Evolutionary conservation across 2,113 vertebrate genomes (phyloP).

Genomic region (Pitta sordida): DNA sequence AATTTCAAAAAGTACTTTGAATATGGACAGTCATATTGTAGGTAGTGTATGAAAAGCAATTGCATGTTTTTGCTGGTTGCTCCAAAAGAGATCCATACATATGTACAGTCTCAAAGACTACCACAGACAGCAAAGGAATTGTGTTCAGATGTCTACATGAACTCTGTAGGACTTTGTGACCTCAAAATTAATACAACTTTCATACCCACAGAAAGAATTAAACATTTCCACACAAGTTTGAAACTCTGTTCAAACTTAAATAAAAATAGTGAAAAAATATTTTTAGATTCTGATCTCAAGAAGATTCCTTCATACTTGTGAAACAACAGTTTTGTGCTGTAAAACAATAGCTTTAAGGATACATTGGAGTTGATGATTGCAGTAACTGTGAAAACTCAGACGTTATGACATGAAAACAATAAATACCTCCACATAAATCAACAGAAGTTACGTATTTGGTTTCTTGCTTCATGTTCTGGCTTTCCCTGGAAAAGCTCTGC

Average conservation of each 20-base stretch:
- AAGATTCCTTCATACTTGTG: not conserved
- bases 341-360: not conserved
- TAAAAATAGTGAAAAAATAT: not conserved
- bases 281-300: not conserved
- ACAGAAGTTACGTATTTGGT: not conserved
- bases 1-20: not conserved
- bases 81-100: not conserved
- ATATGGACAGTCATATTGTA: not conserved
- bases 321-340: not conserved
- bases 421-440: not conserved
- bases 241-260: not conserved
- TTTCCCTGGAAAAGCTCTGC: not conserved
- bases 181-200: not conserved
- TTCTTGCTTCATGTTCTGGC: not conserved
- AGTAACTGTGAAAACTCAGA: not conserved
- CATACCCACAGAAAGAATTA: not conserved
- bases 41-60: not conserved
- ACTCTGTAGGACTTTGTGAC: not conserved
- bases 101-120: not conserved
- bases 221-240: not conserved
- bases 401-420: not conserved
- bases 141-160: not conserved
- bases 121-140: not conserved
- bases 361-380: not conserved
- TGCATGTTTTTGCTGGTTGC: not conserved